A percentile compares a stretch with the other conserved stretches of the same genome.
Conservation (phyloP, 30 jellyfish, hydroid and myxozoan genomes). For the Chironex yamaguchii region DNA sequence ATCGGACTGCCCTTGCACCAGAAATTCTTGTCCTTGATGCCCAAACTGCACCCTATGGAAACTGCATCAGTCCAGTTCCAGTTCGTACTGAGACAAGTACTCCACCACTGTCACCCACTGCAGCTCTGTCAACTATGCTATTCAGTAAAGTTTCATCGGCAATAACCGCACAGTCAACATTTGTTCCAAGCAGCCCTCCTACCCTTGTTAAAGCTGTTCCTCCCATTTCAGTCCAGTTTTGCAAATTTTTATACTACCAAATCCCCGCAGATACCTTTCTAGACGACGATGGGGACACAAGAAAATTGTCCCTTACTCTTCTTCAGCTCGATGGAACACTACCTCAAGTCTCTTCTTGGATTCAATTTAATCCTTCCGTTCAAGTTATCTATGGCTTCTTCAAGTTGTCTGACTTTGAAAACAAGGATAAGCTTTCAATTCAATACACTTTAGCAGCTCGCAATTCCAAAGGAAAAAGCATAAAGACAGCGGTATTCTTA, state of each 20-base stretch:
- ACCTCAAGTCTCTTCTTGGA: slow-evolving; percentile 57
- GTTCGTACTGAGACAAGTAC: background rate
- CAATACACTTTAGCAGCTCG: slow-evolving; percentile 63
- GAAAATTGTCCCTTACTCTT: slow-evolving; percentile 49
- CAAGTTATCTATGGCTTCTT: slow-evolving; percentile 73
- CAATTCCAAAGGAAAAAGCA: slow-evolving; percentile 60
- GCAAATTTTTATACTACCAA: slow-evolving; percentile 52
- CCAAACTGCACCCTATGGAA: background rate
- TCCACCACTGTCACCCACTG: background rate
- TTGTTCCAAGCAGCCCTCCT: slow-evolving; percentile 38
- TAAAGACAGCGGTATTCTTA: slow-evolving; percentile 15
- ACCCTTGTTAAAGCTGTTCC: slow-evolving; percentile 16
- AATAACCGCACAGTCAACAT: background rate
- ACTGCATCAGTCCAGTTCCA: background rate
- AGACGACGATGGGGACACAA: slow-evolving; percentile 74
- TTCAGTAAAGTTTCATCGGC: background rate
- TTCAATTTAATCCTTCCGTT: slow-evolving; percentile 54
- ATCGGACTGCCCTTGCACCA: background rate
- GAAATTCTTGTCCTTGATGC: background rate
- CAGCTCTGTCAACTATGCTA: background rate
- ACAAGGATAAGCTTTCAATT: background rate
- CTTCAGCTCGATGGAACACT: slow-evolving; percentile 23
- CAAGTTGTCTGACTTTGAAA: slow-evolving; percentile 35
- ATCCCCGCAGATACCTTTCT: slow-evolving; percentile 54
- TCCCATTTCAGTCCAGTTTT: slow-evolving; percentile 44